A percentile compares a stretch with the other conserved stretches of the same genome.
Evolutionary conservation across 2,888 invertebrate species (phyloP).

Genomic region (Troides aeacus): DNA sequence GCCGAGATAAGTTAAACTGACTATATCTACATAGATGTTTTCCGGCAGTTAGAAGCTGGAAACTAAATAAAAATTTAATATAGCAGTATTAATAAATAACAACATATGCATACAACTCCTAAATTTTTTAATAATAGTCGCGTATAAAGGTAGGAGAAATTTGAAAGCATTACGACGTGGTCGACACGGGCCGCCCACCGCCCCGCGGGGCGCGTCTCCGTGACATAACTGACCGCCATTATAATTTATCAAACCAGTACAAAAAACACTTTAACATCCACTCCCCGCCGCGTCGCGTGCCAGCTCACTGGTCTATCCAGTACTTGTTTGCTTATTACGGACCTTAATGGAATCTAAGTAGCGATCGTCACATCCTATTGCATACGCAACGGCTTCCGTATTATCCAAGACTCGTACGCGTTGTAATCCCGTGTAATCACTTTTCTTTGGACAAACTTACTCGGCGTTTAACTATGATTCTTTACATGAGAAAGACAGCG

Average conservation of each 20-base stretch:
- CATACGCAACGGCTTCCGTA: slow-evolving; percentile 61
- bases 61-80: too few species aligned
- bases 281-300: slow-evolving; percentile 74
- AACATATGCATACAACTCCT: too few species aligned
- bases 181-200: slow-evolving; percentile 59
- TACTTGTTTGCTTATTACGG: slow-evolving; percentile 54
- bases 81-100: too few species aligned
- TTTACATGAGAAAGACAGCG: neutral
- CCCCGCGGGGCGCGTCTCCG: slow-evolving; percentile 51
- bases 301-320: slow-evolving; percentile 59
- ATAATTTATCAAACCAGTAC: slow-evolving; percentile 68
- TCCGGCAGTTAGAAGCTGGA: too few species aligned
- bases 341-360: slow-evolving; percentile 62
- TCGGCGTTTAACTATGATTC: neutral
- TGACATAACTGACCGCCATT: slow-evolving; percentile 71
- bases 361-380: slow-evolving; percentile 45
- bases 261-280: slow-evolving; percentile 53
- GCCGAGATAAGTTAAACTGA: too few species aligned
- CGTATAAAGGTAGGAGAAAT: slow-evolving; percentile 68
- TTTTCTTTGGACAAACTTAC: slow-evolving; percentile 35
- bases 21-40: too few species aligned
- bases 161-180: slow-evolving; percentile 59
- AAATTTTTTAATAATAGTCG: neutral
- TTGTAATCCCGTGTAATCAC: slow-evolving; percentile 46
- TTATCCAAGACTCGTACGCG: slow-evolving; percentile 43